Evolutionary conservation across 2,113 vertebrate species (phyloP), one percentile per base, ranked within the genome.

Genomic region (Chloropsis cyanopogon): DNA sequence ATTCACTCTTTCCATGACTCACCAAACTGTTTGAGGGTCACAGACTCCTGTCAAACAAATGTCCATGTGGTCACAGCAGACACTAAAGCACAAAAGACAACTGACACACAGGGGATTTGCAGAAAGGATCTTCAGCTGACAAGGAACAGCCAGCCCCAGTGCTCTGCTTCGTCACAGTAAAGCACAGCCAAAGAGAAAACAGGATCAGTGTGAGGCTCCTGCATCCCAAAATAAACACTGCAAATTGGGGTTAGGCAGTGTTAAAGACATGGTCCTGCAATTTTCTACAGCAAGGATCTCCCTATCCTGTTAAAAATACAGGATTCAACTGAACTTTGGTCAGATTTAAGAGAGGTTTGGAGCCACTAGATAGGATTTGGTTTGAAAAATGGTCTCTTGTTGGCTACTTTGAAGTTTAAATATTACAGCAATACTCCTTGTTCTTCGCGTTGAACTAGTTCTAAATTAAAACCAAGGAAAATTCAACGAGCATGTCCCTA

Each of bases 1-100:
- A 95, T 96, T 97, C 97, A 96, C 83, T 84, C 86, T 82, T 96
- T 96, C 97, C 96, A 83, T 92, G 96, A 97, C 97, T 97, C 94
- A 84, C 83, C 93, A 92, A 96, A 86, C 77, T 94, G 91, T 96
- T 92, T 89, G 71, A 61, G 93, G 93, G 86, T 95, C 97, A 97
- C 95, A 86, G 97, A 47, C 70, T 93, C 77, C 77, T 90, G 81
- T 88, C 94, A 97, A 95, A 97, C 95, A 96, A 90, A 89, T 81
- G 88, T 91, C 95, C 94, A 84, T 97, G 87, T 86, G 84, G 95
- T 96, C 90, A 86, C 87, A 91, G 88, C n/a, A 96, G 94, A 96
- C 91, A 87, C 44, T 49, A 78, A 92, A 97, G 88, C 66, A 82
- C 49, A 84, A 91, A 93, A 96, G 91, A 98, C 79, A 73, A 96